Conservation (phyloP, 2,113 vertebrate genomes). For the Syngnathoides biaculeatus region DNA sequence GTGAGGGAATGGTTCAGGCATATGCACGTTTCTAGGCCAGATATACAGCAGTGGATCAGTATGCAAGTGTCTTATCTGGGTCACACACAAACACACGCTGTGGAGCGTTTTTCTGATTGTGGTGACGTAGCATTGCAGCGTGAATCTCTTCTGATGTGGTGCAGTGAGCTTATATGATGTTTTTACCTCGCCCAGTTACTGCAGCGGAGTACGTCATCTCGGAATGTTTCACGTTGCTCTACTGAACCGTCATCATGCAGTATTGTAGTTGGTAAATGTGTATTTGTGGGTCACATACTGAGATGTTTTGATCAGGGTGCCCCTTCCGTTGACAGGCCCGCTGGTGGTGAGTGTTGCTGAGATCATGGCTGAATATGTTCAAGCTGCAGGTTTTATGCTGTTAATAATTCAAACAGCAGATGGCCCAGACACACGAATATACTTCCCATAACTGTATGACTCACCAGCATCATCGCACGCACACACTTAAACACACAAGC, state of each 20-base stretch:
- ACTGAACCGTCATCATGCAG: not conserved
- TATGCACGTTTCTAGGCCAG: conserved; percentile 67
- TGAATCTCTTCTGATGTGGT: conserved; percentile 56
- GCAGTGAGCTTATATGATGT: conserved; percentile 31
- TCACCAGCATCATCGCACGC: conserved; percentile 41
- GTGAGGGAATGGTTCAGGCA: conserved; percentile 47
- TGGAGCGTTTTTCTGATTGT: conserved; percentile 56
- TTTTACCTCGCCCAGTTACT: conserved; percentile 9
- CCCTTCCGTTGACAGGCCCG: conserved; percentile 22
- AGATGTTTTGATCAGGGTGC: conserved; percentile 26
- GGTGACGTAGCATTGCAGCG: conserved; percentile 65
- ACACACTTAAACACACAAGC: not conserved
- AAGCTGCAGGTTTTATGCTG: conserved; percentile 63
- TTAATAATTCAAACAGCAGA: conserved; percentile 72
- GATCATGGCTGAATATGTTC: conserved; percentile 47
- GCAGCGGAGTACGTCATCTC: conserved; percentile 12
- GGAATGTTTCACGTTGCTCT: conserved; percentile 14
- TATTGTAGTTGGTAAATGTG: not conserved
- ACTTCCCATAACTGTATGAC: conserved; percentile 58
- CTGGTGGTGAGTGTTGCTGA: conserved; percentile 35
- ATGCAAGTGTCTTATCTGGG: conserved; percentile 61
- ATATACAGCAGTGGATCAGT: conserved; percentile 48
- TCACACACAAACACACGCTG: conserved; percentile 50
- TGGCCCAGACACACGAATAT: conserved; percentile 45
- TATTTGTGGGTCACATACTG: conserved; percentile 49